Evolutionary conservation across 2,888 invertebrate species (phyloP), one percentile per base, ranked within the genome.

Genomic region (Prosopocoilus inquinatus): DNA sequence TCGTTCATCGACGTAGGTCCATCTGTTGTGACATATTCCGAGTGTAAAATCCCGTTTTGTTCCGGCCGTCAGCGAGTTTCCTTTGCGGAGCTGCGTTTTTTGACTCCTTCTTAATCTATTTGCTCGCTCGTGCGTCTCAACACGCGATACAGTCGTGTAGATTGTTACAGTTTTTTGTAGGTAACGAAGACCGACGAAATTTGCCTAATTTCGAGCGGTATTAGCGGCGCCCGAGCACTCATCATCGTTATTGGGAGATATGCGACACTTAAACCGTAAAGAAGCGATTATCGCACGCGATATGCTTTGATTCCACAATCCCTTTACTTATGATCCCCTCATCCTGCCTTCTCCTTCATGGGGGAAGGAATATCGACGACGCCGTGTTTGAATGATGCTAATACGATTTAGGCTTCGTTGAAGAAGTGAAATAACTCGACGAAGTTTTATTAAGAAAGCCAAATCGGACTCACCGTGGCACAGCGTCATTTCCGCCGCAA

Each of bases 271-370:
- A 61, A 67, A 70, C 68, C 70, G 67, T 72, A 71, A 71, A 73
- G 68, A 67, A 62, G 64, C 69, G 72, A 73, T 73, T 72, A 73
- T 73, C 72, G 66, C 70, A 66, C 64, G 63, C 70, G 73, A 70
- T 71, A 70, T 70, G 69, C 64, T 68, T 66, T 69, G 69, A 71
- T 70, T 71, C 67, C 65, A 55, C 63, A 66, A 66, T 65, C 66
- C 62, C 50, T 51, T 54, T 53, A 43, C 53, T 53, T 38, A 46
- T 50, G 9, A 33, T 52, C 59, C 56, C 58, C 55, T 49, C 53
- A 32, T 50, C 47, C 43, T 38, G 50, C 20, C 4, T 28, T 28
- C 20, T 28, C 20, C 35, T 55, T 49, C 54, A 47, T 41, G 58
- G 57, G 53, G 60, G 57, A 53, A 59, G 53, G 50, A 45, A 33